These are phyloP conservation scores for Cydia pomonella DNA, from an alignment of 1,140 invertebrate genomes.

Conservation along the genomic window DNA sequence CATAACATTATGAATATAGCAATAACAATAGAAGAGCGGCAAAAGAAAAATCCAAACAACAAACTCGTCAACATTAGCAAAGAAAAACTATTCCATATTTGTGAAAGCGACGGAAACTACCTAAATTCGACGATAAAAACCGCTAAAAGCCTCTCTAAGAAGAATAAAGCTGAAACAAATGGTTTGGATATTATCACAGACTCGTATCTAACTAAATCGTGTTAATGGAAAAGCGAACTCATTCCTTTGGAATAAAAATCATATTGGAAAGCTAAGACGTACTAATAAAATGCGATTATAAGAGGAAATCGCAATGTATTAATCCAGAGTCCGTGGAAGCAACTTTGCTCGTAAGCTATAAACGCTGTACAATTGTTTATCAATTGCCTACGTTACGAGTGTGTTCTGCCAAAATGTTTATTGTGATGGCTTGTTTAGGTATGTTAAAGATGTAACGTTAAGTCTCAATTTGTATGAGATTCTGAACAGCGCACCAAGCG, in stretches of 20 bases:
- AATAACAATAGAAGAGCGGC: constrained; percentile 39
- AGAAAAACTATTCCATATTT: constrained; percentile 59
- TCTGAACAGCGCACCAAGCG: no score
- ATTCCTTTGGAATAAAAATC: neutral
- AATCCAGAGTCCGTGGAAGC: constrained; percentile 42
- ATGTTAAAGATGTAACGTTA: no score
- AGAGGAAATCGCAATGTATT: constrained; percentile 40
- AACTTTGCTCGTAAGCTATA: constrained; percentile 55
- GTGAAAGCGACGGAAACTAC: constrained; percentile 50
- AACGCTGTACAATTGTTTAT: constrained; percentile 53
- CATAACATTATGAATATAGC: neutral
- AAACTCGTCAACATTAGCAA: constrained; percentile 42
- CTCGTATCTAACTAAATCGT: neutral
- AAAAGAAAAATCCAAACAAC: constrained; percentile 41
- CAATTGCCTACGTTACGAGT: constrained; percentile 38
- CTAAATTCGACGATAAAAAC: constrained; percentile 66
- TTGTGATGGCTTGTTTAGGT: neutral
- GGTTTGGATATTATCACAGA: neutral
- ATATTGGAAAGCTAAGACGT: neutral
- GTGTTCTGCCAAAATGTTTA: constrained; percentile 17
- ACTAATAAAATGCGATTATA: neutral
- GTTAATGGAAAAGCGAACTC: neutral
- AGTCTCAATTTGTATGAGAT: no score
- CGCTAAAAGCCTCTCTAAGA: constrained; percentile 58
- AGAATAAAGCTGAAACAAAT: constrained; percentile 58